Evolutionary conservation across 2,113 vertebrate genomes (phyloP).

Genomic region (Manacus vitellinus): DNA sequence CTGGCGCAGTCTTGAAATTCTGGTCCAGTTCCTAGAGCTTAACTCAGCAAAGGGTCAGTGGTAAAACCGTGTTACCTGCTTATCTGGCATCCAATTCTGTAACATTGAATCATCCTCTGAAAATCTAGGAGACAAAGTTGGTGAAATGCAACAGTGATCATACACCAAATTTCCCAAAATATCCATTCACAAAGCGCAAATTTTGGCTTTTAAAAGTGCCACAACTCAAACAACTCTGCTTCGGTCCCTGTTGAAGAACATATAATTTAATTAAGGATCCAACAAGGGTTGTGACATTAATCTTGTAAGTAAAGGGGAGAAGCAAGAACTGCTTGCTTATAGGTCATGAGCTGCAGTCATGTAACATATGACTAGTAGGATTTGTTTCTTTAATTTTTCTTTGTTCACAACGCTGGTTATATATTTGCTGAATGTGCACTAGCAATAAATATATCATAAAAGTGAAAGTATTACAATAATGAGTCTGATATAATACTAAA

Average conservation of each 20-base stretch:
- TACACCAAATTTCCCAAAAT: rapidly evolving
- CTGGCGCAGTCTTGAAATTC: background rate
- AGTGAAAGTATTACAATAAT: background rate
- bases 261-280: background rate
- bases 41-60: background rate
- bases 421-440: background rate
- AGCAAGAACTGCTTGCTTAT: background rate
- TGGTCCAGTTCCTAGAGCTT: background rate
- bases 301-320: background rate
- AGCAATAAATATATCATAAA: background rate
- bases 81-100: background rate
- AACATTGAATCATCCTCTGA: background rate
- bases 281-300: background rate
- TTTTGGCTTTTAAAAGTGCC: background rate
- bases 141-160: background rate
- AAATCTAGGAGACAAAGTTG: background rate
- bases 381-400: background rate
- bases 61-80: background rate
- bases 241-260: background rate
- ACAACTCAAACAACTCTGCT: background rate
- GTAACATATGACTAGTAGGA: background rate
- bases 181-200: background rate
- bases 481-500: background rate
- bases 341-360: background rate
- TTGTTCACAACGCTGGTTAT: background rate